Percentiles rank a stretch among this genome's conserved stretches.
phyloP scores from a whole-genome alignment of 37 sponge, comb jelly and placozoan species.

The Theonella swinhoei region DNA sequence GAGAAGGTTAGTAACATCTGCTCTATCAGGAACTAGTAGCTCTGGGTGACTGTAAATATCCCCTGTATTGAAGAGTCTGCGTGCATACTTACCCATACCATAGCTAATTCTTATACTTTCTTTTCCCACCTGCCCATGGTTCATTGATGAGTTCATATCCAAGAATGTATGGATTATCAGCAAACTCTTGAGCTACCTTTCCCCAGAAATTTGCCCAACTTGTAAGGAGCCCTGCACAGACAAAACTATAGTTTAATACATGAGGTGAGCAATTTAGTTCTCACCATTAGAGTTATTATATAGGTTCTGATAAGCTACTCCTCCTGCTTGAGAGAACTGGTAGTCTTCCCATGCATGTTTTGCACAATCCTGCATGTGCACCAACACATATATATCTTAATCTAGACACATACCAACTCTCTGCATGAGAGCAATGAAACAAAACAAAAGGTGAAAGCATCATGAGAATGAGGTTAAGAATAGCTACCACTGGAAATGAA shows the following conservation, averaged over 20 bases:
- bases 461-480: neutral
- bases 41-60: conserved; percentile 64
- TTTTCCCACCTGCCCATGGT: conserved; percentile 81
- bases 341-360: conserved; percentile 68
- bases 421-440: too few species aligned
- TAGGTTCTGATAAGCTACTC: conserved; percentile 76
- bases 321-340: conserved; percentile 63
- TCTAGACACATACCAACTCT: too few species aligned
- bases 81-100: too few species aligned
- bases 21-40: conserved; percentile 64
- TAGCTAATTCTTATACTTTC: neutral
- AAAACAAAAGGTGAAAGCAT: neutral
- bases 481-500: neutral
- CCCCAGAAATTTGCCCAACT: conserved; percentile 79
- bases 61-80: conserved; percentile 46
- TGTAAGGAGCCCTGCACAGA: conserved; percentile 54
- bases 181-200: conserved; percentile 76
- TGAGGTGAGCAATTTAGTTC: neutral
- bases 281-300: conserved; percentile 84
- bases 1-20: conserved; percentile 74
- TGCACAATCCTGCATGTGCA: conserved; percentile 76
- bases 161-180: conserved; percentile 56
- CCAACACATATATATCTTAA: neutral
- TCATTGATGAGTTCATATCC: conserved; percentile 96
- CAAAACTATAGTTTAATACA: neutral